phyloP scores from a whole-genome alignment of 2,113 vertebrate species.

The Trichechus manatus region DNA sequence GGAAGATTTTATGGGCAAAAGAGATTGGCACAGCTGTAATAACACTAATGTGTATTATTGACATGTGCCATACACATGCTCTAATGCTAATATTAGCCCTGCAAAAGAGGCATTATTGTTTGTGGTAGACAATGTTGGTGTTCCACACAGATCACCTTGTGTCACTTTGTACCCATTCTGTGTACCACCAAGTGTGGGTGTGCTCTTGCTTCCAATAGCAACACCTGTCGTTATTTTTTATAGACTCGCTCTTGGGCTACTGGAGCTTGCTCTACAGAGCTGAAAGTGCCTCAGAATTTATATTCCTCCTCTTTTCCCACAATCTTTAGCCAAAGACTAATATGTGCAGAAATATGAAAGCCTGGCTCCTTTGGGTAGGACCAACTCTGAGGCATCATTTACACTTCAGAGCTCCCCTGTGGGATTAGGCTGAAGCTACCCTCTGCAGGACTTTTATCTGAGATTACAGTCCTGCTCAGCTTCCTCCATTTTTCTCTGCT shows the following conservation, averaged over 20 bases:
- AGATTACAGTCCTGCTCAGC: not conserved
- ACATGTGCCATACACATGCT: not conserved
- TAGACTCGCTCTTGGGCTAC: not conserved
- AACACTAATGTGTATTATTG: not conserved
- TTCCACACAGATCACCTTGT: not conserved
- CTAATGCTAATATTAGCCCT: not conserved
- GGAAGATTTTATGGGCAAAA: not conserved
- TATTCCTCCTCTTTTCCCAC: too few species aligned
- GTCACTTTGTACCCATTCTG: not conserved
- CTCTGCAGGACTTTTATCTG: not conserved
- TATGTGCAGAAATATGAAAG: not conserved
- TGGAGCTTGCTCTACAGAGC: slow-evolving; percentile 23
- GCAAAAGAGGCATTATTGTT: not conserved
- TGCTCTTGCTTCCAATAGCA: not conserved
- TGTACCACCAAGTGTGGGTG: not conserved
- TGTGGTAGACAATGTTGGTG: not conserved
- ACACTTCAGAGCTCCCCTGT: not conserved
- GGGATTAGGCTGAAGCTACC: not conserved
- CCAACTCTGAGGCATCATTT: not conserved
- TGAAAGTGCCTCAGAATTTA: not conserved
- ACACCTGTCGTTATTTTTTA: not conserved
- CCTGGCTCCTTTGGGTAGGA: not conserved
- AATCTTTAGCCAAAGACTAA: not conserved
- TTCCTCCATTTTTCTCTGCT: not conserved
- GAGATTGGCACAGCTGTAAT: not conserved